phyloP scores from a whole-genome alignment of 1,140 invertebrate genomes.

The Zelostemma sp. region DNA sequence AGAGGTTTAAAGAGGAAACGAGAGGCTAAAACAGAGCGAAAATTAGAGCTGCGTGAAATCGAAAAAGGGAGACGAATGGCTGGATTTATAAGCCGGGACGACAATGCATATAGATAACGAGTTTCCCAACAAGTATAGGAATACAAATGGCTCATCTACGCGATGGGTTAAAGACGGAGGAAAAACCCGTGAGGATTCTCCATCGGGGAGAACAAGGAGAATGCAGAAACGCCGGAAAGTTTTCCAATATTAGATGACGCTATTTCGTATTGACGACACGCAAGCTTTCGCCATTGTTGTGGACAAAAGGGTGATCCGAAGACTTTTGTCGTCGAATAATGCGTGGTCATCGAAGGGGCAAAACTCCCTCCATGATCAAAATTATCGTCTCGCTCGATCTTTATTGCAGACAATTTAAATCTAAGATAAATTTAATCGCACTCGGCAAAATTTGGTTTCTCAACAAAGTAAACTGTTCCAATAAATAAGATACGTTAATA shows the following conservation, averaged over 20 bases:
- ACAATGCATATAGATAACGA: slow-evolving; percentile 51
- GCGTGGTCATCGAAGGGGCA: neutral
- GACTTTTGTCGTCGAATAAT: neutral
- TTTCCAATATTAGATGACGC: slow-evolving; percentile 46
- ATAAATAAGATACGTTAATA: too few relatives aligned
- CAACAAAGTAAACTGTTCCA: too few relatives aligned
- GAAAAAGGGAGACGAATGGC: slow-evolving; percentile 19
- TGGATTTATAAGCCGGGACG: slow-evolving; percentile 46
- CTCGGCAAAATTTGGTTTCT: too few relatives aligned
- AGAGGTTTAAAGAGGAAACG: too few relatives aligned
- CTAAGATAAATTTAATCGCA: too few relatives aligned
- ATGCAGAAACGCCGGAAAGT: slow-evolving; percentile 27
- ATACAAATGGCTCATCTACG: slow-evolving; percentile 44
- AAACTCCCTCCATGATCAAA: neutral
- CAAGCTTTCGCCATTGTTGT: slow-evolving; percentile 3
- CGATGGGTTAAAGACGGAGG: slow-evolving; percentile 37
- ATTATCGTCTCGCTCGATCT: too few relatives aligned
- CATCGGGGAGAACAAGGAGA: slow-evolving; percentile 32
- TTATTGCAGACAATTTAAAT: too few relatives aligned
- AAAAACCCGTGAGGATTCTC: slow-evolving; percentile 28
- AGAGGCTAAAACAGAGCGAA: too few relatives aligned
- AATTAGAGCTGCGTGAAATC: slow-evolving; percentile 16
- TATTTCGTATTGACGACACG: slow-evolving; percentile 16
- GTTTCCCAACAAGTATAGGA: slow-evolving; percentile 32
- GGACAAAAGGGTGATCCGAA: slow-evolving; percentile 1